Evolutionary conservation across 2,797 vertebrate genomes (phyloP), one percentile per base, ranked within the genome.

Genomic region (Pseudocheirus occidentalis): DNA sequence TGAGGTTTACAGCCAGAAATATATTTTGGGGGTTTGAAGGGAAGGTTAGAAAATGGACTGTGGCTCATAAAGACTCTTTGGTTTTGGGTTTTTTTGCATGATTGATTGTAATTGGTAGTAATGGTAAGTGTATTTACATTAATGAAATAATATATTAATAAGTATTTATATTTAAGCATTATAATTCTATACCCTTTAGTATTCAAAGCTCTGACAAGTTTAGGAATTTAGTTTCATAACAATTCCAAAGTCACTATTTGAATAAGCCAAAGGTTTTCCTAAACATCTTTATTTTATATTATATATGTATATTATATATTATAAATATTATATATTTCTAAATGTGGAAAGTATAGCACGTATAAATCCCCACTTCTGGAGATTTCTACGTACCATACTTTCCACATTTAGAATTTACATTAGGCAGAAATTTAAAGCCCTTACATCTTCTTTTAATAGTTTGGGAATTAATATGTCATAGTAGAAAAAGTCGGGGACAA

Each of bases 211-310:
- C 92, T 40, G 55, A 92, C 54, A 91, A 91, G 29, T 24, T 55
- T 18, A 92, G 50, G 73, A 52, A 29, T 40, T 87, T 95, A n/a
- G 31, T 92, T 95, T 94, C 92, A 90, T 55, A 91, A 62, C 12
- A 46, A 93, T 90, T 90, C 95, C 34, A 59, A 93, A 73, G 21
- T 34, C 57, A 93, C 13, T 0, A 66, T 93, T 50, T 93, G 90
- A 89, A 57, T 56, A 96, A 97, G 18, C 1, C 89, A 66, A 66
- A 66, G 62, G 9, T 12, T 73, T 0, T 40, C 9, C 90, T 94
- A 94, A 93, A 54, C 59, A 93, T 66, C 4, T 93, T 28, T 13
- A 27, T 93, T 93, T 93, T 54, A n/a, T n/a, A n/a, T n/a, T n/a
- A n/a, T n/a, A n/a, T n/a, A n/a, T n/a, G n/a, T n/a, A n/a, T n/a